Evolutionary conservation across 2,888 invertebrate species (phyloP).

Genomic region (Rhagonycha fulva): DNA sequence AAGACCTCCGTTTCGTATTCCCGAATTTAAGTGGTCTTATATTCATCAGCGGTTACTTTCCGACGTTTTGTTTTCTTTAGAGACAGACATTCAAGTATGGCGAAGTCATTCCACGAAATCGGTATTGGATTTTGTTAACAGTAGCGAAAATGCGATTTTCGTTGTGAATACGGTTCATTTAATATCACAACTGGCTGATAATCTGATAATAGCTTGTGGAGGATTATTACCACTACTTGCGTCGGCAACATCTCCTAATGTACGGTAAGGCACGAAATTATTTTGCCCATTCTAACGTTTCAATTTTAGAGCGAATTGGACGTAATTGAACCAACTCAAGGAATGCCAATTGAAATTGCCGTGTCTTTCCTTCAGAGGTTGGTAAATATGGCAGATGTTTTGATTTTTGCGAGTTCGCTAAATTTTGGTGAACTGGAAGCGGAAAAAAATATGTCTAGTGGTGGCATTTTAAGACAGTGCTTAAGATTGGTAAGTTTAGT

Average conservation of each 20-base stretch:
- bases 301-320: slow-evolving; percentile 88
- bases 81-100: slow-evolving; percentile 94
- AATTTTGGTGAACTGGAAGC: slow-evolving; percentile 98
- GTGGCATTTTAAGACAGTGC: slow-evolving; percentile 97
- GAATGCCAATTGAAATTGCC: slow-evolving; percentile 97
- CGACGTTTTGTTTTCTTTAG: slow-evolving; percentile 94
- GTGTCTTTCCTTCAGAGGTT: slow-evolving; percentile 97
- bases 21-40: slow-evolving; percentile 99
- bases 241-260: slow-evolving; percentile 97
- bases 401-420: slow-evolving; percentile 96
- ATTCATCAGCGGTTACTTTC: slow-evolving; percentile 95
- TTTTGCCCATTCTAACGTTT: not conserved
- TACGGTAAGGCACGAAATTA: slow-evolving; percentile 59
- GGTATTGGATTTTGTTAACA: slow-evolving; percentile 97
- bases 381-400: slow-evolving; percentile 97
- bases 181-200: slow-evolving; percentile 98
- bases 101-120: slow-evolving; percentile 94
- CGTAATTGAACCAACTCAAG: slow-evolving; percentile 97
- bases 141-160: slow-evolving; percentile 97
- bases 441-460: slow-evolving; percentile 99
- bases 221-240: slow-evolving; percentile 95
- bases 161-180: slow-evolving; percentile 99
- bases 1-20: slow-evolving; percentile 95
- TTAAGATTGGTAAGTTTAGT: slow-evolving; percentile 78
- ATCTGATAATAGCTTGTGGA: slow-evolving; percentile 97